phyloP scores from a whole-genome alignment of 2,797 vertebrate genomes.

The Brachymystax lenok region DNA sequence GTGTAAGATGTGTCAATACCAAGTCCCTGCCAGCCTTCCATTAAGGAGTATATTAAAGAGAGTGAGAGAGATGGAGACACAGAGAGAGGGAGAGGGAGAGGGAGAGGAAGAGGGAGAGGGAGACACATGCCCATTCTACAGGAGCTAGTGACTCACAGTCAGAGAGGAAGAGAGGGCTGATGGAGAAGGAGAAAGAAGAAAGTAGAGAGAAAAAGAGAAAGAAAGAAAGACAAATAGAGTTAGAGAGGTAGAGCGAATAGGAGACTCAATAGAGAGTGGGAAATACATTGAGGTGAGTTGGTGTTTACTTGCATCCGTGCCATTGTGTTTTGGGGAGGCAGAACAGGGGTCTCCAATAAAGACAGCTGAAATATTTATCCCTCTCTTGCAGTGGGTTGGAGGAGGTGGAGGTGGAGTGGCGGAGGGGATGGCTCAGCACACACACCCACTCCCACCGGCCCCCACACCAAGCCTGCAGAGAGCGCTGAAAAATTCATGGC shows the following conservation, averaged over 20 bases:
- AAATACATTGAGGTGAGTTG: background rate
- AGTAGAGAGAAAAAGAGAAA: too few species aligned
- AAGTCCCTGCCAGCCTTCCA: conserved; percentile 14
- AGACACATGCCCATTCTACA: background rate
- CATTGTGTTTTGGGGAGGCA: conserved; percentile 63
- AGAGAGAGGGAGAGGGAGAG: background rate
- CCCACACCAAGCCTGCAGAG: conserved; percentile 71
- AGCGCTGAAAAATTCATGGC: conserved; percentile 83
- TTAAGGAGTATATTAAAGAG: background rate
- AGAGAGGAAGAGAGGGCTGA: background rate
- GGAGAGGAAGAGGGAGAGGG: too few species aligned
- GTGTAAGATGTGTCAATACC: conserved; percentile 38
- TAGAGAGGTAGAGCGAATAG: background rate
- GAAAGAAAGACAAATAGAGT: background rate
- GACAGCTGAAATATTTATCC: conserved; percentile 80
- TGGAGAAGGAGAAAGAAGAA: background rate
- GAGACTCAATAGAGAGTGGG: background rate
- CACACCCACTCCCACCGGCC: conserved; percentile 59
- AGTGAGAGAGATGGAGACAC: background rate
- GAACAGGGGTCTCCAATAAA: conserved; percentile 78
- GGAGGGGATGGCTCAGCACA: conserved; percentile 30
- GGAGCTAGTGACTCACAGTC: too few species aligned
- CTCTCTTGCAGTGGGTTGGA: conserved; percentile 59
- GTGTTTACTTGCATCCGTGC: conserved; percentile 17
- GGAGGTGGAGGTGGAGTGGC: conserved; percentile 25